These are phyloP conservation scores for Nebria brevicollis DNA, from an alignment of 2,888 invertebrate species.

Conservation along the genomic window DNA sequence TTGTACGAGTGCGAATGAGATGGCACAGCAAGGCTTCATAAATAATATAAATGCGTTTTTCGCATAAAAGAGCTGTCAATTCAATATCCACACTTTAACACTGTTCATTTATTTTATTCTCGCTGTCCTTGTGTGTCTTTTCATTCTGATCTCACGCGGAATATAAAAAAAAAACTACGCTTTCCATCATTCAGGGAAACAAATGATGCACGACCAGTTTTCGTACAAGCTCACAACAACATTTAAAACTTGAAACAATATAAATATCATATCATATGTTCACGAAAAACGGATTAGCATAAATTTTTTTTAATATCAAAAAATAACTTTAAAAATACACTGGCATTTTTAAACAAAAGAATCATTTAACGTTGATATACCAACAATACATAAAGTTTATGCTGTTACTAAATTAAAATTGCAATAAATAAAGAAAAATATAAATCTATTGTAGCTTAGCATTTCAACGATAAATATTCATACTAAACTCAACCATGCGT, in stretches of 20 bases:
- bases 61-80: conserved; percentile 46
- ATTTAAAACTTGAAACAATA: not conserved
- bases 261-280: not conserved
- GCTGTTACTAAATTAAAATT: too few relatives aligned
- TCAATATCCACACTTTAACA: conserved; percentile 44
- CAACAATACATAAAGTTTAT: too few relatives aligned
- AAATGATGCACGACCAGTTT: not conserved
- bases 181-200: not conserved
- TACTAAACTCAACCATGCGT: too few relatives aligned
- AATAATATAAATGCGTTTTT: conserved; percentile 42
- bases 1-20: conserved; percentile 37
- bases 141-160: not conserved
- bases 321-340: too few relatives aligned
- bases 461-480: too few relatives aligned
- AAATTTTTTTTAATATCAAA: too few relatives aligned
- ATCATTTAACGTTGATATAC: too few relatives aligned
- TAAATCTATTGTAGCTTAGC: too few relatives aligned
- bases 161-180: not conserved
- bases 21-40: conserved; percentile 25
- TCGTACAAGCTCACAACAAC: not conserved
- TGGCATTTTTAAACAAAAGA: too few relatives aligned
- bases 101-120: conserved; percentile 40
- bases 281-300: not conserved
- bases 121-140: not conserved
- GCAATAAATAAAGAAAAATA: too few relatives aligned